Conservation (phyloP, 2,888 invertebrate species). For the Seira musarum region DNA sequence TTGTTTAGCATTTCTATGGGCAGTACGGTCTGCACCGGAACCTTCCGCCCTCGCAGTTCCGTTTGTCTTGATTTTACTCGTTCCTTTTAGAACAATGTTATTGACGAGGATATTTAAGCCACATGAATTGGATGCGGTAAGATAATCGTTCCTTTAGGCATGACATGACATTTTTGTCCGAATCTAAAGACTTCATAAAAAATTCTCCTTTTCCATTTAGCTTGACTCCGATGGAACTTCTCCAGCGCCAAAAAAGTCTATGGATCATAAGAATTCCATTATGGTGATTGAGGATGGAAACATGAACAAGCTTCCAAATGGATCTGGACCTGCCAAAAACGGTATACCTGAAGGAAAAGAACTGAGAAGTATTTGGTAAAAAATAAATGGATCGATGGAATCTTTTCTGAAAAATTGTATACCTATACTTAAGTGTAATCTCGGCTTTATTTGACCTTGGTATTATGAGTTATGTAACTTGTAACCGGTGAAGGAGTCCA, state of each 20-base stretch:
- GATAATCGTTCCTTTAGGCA: slow-evolving; percentile 66
- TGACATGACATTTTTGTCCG: neutral
- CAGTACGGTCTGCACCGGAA: slow-evolving; percentile 84
- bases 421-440: too few relatives aligned
- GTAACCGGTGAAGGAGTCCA: too few relatives aligned
- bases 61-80: slow-evolving; percentile 93
- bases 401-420: too few relatives aligned
- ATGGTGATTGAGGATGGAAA: slow-evolving; percentile 37
- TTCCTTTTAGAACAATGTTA: slow-evolving; percentile 84
- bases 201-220: slow-evolving; percentile 74
- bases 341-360: slow-evolving; percentile 43
- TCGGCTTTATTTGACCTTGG: too few relatives aligned
- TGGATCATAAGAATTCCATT: slow-evolving; percentile 23
- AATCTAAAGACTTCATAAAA: neutral
- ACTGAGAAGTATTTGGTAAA: slow-evolving; percentile 46
- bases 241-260: slow-evolving; percentile 3
- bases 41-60: slow-evolving; percentile 92
- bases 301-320: slow-evolving; percentile 48
- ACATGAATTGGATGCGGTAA: slow-evolving; percentile 88
- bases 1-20: slow-evolving; percentile 86
- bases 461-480: too few relatives aligned
- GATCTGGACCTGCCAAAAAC: slow-evolving; percentile 22
- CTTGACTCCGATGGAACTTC: slow-evolving; percentile 88
- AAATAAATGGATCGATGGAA: too few relatives aligned
- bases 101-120: slow-evolving; percentile 83